These are phyloP conservation scores for Molanna angustata DNA, from an alignment of 2,888 invertebrate species.

Conservation along the genomic window DNA sequence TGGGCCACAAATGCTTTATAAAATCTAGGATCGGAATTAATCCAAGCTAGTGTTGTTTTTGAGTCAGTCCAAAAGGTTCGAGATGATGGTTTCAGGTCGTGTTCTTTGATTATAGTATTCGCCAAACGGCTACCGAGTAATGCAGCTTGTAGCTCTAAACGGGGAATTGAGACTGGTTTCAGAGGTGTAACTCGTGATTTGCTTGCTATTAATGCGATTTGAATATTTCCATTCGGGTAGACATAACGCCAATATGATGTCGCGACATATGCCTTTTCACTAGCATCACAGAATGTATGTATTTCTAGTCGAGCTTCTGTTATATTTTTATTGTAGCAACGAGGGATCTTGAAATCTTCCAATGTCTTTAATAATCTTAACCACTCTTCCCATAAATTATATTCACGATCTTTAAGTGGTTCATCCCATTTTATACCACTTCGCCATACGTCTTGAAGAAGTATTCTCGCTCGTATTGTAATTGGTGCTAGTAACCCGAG, in stretches of 20 bases:
- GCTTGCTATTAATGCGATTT: constrained; percentile 14
- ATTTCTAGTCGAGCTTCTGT: constrained; percentile 14
- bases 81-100: background rate
- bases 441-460: constrained; percentile 14
- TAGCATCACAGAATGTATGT: constrained; percentile 29
- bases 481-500: constrained; percentile 6
- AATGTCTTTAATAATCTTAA: constrained; percentile 1
- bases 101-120: constrained; percentile 1
- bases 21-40: constrained; percentile 33
- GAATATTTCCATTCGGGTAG: background rate
- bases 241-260: constrained; percentile 12
- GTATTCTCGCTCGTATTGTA: background rate
- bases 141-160: constrained; percentile 28
- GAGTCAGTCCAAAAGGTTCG: constrained; percentile 36
- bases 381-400: constrained; percentile 6
- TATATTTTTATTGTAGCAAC: background rate
- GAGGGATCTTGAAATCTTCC: background rate
- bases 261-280: constrained; percentile 21
- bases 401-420: background rate
- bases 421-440: constrained; percentile 12
- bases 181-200: constrained; percentile 28
- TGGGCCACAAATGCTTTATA: constrained; percentile 34
- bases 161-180: constrained; percentile 24
- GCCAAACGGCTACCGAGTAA: constrained; percentile 16
- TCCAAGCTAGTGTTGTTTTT: constrained; percentile 34